Evolutionary conservation across 2,888 invertebrate species (phyloP).

Genomic region (Gymnosoma rotundatum): DNA sequence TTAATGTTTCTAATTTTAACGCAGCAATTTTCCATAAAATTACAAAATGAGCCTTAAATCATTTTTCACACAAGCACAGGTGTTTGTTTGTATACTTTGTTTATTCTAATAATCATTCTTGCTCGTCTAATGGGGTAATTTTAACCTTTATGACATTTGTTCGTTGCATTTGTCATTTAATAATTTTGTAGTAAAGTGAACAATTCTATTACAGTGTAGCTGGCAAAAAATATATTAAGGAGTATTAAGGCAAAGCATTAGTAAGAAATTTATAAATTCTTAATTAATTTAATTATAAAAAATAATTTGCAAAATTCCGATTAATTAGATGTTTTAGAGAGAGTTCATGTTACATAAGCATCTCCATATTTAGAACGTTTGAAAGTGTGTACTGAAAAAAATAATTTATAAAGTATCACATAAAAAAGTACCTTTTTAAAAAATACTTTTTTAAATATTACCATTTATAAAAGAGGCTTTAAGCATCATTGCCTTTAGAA

Average conservation of each 20-base stretch:
- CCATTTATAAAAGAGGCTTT: not conserved
- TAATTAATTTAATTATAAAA: too few relatives aligned
- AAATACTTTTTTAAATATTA: too few relatives aligned
- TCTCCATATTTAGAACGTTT: too few relatives aligned
- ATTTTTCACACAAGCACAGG: constrained; percentile 49
- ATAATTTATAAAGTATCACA: too few relatives aligned
- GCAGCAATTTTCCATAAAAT: constrained; percentile 17
- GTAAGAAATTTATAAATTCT: too few relatives aligned
- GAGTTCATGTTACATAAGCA: too few relatives aligned
- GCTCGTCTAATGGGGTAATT: constrained; percentile 45
- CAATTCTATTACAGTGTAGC: not conserved
- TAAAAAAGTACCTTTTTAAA: too few relatives aligned
- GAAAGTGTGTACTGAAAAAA: too few relatives aligned
- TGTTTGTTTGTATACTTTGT: constrained; percentile 4
- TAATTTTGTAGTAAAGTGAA: constrained; percentile 2
- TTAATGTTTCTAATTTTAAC: constrained; percentile 10
- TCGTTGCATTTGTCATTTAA: constrained; percentile 16
- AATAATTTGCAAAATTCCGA: too few relatives aligned
- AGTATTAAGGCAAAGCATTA: too few relatives aligned
- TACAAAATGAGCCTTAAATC: constrained; percentile 39
- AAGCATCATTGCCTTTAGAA: too few relatives aligned
- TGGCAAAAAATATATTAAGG: not conserved
- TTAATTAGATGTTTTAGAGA: too few relatives aligned
- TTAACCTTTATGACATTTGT: constrained; percentile 46
- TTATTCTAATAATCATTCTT: constrained; percentile 5